Base-by-base conservation (phyloP, 2,113 vertebrate species). In the Alligator mississippiensis region DNA sequence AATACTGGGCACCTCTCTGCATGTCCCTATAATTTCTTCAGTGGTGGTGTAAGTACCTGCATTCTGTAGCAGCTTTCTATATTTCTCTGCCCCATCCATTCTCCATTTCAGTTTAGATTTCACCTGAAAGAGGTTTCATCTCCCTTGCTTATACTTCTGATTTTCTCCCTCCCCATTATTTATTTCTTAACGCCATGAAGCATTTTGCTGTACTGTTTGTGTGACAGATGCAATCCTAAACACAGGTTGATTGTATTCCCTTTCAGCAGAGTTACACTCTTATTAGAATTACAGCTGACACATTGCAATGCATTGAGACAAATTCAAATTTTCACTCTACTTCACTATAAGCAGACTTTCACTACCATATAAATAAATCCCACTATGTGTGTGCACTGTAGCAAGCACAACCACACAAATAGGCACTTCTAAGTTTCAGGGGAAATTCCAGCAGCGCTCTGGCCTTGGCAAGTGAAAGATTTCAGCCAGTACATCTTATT, bases 401-500 rank as follows among this genome's bases (percentile, higher is more conserved):
- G 86, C 58, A 93, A 93, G 94, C 68, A 93, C 58, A 85, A 79
- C 30, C 85, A 81, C 55, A 96, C 59, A 95, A 93, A 92, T 89
- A 61, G 79, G 82, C 88, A 59, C 64, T 94, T 97, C 78, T 90
- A 85, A 95, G 88, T 96, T 95, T 93, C 89, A 84, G 88, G 78
- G 25, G 63, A 96, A 91, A 93, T 93, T 97, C 87, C 89, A 94
- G 92, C 82, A 92, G 58, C 72, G 85, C 75, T 95, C 66, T 94
- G 89, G 91, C 81, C 97, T 97, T 87, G 95, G 96, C 93, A 97
- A 97, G 91, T 97, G 96, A 98, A 97, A 97, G 95, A 98, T 98
- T 98, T 98, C 96, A 97, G 96, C 96, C 97, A 97, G 96, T 98
- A 97, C 98, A 98, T 98, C 97, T 98, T 98, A 99, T 99, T 99